Evolutionary conservation across 2,797 vertebrate species (phyloP).

Genomic region (Pygocentrus nattereri): DNA sequence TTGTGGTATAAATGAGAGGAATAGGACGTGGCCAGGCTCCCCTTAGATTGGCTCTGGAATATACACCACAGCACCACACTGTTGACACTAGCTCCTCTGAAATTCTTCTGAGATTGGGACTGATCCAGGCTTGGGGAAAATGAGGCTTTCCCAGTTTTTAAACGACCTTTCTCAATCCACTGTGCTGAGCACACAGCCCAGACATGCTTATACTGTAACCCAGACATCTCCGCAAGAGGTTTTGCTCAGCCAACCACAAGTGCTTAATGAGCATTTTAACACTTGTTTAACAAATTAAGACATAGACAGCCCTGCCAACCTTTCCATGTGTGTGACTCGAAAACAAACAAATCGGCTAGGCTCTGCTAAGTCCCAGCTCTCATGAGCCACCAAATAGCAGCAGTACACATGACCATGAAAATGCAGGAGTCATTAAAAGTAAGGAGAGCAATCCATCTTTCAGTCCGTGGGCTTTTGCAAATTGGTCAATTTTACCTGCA

Average conservation of each 20-base stretch:
- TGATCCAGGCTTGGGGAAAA: background rate
- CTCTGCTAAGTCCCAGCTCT: constrained; percentile 9
- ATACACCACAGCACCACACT: background rate
- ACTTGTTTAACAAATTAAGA: constrained; percentile 58
- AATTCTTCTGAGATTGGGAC: background rate
- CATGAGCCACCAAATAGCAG: constrained; percentile 9
- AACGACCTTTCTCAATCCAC: background rate
- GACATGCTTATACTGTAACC: constrained; percentile 3
- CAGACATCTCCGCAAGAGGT: constrained; percentile 17
- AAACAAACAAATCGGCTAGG: constrained; percentile 35
- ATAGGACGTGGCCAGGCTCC: background rate
- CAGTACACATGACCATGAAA: constrained; percentile 6
- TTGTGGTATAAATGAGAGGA: background rate
- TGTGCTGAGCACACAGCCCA: constrained; percentile 18
- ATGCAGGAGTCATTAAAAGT: background rate
- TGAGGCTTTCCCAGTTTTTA: constrained; percentile 5
- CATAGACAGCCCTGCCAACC: constrained; percentile 39
- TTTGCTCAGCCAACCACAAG: constrained; percentile 52
- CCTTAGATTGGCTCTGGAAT: background rate
- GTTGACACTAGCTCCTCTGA: constrained; percentile 2
- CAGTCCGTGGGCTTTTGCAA: background rate
- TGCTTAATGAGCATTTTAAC: constrained; percentile 56
- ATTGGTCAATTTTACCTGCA: background rate
- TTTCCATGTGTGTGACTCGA: constrained; percentile 16
- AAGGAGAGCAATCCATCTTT: background rate